Conservation (phyloP, 2,888 invertebrate genomes). For the Anoplius nigerrimus region DNA sequence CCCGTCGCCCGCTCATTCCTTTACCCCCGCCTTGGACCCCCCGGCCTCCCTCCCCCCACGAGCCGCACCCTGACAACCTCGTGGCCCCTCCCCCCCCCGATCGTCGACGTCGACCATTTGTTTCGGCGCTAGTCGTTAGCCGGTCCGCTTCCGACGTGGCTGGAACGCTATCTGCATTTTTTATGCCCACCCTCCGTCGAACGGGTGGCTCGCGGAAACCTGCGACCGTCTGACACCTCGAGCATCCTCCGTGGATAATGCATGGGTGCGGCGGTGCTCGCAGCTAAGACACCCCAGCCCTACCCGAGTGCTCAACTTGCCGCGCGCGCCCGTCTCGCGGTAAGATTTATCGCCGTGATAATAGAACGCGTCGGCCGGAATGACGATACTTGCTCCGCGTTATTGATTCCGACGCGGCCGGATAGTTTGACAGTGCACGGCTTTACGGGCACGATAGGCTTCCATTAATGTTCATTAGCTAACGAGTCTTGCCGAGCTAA, state of each 20-base stretch:
- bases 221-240: constrained; percentile 4
- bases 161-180: constrained; percentile 55
- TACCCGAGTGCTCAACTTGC: no score
- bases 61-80: constrained; percentile 15
- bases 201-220: constrained; percentile 17
- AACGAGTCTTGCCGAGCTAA: no score
- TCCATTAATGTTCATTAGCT: no score
- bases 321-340: no score
- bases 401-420: no score
- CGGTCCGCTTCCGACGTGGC: constrained; percentile 39
- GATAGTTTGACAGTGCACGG: no score
- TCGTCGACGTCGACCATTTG: constrained; percentile 32
- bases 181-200: constrained; percentile 38
- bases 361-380: no score
- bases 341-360: no score
- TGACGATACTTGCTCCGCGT: no score
- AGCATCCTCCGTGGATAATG: constrained; percentile 3
- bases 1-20: constrained; percentile 26
- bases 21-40: constrained; percentile 31
- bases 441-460: no score
- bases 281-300: neutral
- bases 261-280: neutral
- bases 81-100: constrained; percentile 19
- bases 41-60: constrained; percentile 9
- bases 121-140: constrained; percentile 46